Conservation (phyloP, 1,140 invertebrate species). For the Armadillidium nasatum region DNA sequence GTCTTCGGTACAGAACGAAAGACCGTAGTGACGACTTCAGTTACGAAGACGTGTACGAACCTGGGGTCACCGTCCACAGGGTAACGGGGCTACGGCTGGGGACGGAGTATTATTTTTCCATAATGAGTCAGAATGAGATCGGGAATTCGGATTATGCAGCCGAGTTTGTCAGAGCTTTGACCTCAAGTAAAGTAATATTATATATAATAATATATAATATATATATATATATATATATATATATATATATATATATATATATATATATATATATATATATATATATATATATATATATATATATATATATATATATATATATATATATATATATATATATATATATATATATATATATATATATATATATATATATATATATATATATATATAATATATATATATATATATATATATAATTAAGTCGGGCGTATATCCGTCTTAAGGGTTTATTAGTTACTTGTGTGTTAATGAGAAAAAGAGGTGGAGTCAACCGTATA, state of each 20-base stretch:
- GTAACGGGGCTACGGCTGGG: slow-evolving; percentile 70
- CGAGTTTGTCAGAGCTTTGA: slow-evolving; percentile 72
- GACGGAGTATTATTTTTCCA: slow-evolving; percentile 82
- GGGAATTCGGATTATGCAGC: slow-evolving; percentile 75
- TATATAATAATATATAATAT: neutral
- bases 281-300: slow-evolving; percentile 13
- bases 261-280: slow-evolving; percentile 11
- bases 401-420: neutral
- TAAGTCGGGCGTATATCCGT: too few relatives aligned
- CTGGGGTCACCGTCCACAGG: slow-evolving; percentile 64
- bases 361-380: neutral
- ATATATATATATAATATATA: slow-evolving; percentile 13
- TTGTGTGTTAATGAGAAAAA: too few relatives aligned
- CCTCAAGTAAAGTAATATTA: slow-evolving; percentile 61
- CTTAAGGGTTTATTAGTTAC: too few relatives aligned
- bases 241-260: slow-evolving; percentile 15
- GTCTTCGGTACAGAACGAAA: slow-evolving; percentile 38
- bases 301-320: slow-evolving; percentile 5
- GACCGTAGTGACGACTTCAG: slow-evolving; percentile 28
- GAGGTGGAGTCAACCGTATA: too few relatives aligned
- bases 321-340: slow-evolving; percentile 11
- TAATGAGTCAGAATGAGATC: slow-evolving; percentile 79
- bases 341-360: slow-evolving; percentile 10
- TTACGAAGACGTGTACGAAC: slow-evolving; percentile 67
- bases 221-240: slow-evolving; percentile 1